phyloP scores from a whole-genome alignment of 2,113 vertebrate genomes.

The Calyptomena viridis region DNA sequence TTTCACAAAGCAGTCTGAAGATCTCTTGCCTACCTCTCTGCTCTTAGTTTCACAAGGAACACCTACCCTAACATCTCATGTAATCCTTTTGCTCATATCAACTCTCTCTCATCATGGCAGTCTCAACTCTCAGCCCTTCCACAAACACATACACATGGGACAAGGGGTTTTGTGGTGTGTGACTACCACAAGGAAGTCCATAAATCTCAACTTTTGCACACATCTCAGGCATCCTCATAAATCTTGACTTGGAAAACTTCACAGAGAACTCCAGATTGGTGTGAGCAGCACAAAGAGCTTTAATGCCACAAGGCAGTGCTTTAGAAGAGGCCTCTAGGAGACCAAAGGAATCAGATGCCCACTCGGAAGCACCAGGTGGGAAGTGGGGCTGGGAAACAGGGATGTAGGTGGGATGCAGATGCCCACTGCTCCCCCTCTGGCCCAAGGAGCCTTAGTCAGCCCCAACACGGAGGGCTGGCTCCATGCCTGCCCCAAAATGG shows the following conservation, averaged over 20 bases:
- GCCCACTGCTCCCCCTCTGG: neutral
- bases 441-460: neutral
- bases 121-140: neutral
- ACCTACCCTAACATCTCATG: neutral
- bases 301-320: neutral
- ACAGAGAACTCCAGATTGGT: accelerated
- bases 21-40: neutral
- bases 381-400: neutral
- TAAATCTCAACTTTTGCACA: neutral
- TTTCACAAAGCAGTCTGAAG: neutral
- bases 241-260: neutral
- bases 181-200: neutral
- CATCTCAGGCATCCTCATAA: neutral
- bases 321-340: neutral
- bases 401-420: too few species aligned
- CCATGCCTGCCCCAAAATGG: neutral
- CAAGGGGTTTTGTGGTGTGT: neutral
- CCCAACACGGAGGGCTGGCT: neutral
- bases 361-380: neutral
- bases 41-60: neutral
- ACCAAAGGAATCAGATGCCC: neutral
- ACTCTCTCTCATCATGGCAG: neutral
- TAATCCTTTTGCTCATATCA: neutral
- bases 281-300: neutral
- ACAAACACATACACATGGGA: neutral